phyloP scores from a whole-genome alignment of 2,797 vertebrate genomes.

The Eleutherodactylus coqui region DNA sequence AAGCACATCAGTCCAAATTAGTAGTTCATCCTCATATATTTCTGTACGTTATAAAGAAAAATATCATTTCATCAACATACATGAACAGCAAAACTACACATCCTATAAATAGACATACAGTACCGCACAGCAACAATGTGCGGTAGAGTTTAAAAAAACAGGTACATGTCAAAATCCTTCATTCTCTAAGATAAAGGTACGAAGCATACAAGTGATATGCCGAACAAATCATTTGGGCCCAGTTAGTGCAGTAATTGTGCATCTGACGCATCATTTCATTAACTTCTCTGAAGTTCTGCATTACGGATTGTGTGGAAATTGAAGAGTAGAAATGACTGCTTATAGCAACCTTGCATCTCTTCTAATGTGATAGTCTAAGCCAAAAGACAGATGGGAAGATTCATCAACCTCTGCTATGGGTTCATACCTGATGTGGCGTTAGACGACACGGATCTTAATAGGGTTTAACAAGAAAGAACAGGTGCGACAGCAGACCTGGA shows the following conservation, averaged over 20 bases:
- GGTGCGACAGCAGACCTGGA: neutral
- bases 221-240: neutral
- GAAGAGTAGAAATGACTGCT: neutral
- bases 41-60: constrained; percentile 28
- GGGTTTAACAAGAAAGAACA: constrained; percentile 6
- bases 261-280: constrained; percentile 1
- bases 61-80: constrained; percentile 30
- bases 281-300: neutral
- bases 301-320: neutral
- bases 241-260: neutral
- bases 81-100: constrained; percentile 30
- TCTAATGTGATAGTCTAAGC: neutral
- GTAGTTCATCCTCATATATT: constrained; percentile 21
- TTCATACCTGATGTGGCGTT: constrained; percentile 12
- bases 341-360: neutral
- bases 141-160: constrained; percentile 26
- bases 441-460: constrained; percentile 25
- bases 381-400: constrained; percentile 44
- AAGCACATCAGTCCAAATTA: neutral
- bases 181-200: constrained; percentile 34
- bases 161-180: constrained; percentile 34
- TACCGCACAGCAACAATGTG: constrained; percentile 7
- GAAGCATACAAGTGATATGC: constrained; percentile 5
- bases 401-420: constrained; percentile 9
- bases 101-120: constrained; percentile 28